Base-by-base conservation (phyloP, 2,888 invertebrate species). In the Plagodis pulveraria region DNA sequence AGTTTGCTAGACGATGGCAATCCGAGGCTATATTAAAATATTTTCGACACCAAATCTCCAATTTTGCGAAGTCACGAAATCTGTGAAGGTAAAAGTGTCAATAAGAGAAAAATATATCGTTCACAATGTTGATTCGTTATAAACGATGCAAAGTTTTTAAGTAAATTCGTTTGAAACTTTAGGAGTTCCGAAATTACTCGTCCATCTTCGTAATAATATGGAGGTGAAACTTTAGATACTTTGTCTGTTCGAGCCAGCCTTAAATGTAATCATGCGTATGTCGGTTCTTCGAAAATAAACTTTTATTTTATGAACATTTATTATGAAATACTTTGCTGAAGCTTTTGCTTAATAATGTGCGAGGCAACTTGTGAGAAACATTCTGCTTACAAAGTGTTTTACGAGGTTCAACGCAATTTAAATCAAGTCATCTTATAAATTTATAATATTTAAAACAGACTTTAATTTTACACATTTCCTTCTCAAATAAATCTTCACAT, bases 1-100 rank as follows among this genome's bases (percentile, higher is more conserved):
- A 76, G 74, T 78, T 78, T 55, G 56, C 64, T 54, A 70, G 62
- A 56, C 51, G 59, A 56, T 63, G 62, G 70, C 80, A 77, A 82
- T 84, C 78, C 78, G 67, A 73, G 72, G 78, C 72, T 83, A 81
- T 87, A 84, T 86, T 86, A 83, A 84, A 82, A 81, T 77, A 82
- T 81, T 82, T 81, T 76, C 72, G 73, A 77, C 76, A 74, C 73
- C 73, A 70, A 77, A 76, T 78, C 73, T 58, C 64, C 38, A 63
- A 65, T 51, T 36, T 49, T 53, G 59, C 54, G 56, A 44, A 50
- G 55, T 63, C 53, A 34, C 44, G 34, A 47, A 67, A 62, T 71
- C 67, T 62, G 64, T 62, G 33, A 56, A 67, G 71, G 71, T 61
- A 69, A 74, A 74, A 74, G 66, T 73, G 72, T 63, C 70, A 64